Percentiles rank a stretch among this genome's conserved stretches.
phyloP scores from a whole-genome alignment of 2,113 vertebrate genomes.

The Megaceryle torquata region DNA sequence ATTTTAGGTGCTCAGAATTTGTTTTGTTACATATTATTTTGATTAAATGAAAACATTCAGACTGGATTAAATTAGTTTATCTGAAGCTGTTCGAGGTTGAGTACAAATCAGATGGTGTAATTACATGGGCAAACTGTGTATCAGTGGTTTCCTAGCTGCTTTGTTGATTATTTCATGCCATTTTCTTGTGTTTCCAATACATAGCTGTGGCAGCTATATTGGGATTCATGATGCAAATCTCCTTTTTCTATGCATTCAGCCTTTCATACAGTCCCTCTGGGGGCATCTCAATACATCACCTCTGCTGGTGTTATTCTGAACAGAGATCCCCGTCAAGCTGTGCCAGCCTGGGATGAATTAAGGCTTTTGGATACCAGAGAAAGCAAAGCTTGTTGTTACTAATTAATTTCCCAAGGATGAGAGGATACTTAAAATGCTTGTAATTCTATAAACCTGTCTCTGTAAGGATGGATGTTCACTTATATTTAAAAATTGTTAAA shows the following conservation, averaged over 20 bases:
- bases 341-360: neutral
- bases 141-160: neutral
- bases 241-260: neutral
- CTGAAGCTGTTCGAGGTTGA: neutral
- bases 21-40: constrained; percentile 69
- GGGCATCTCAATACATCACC: neutral
- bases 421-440: neutral
- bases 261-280: neutral
- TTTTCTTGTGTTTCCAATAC: neutral
- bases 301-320: neutral
- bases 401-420: neutral
- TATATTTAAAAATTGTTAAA: neutral
- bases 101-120: constrained; percentile 39
- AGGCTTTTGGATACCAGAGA: neutral
- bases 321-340: neutral
- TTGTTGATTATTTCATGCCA: neutral
- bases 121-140: neutral
- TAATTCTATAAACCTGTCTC: neutral
- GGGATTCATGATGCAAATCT: neutral
- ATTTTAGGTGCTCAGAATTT: constrained; percentile 69
- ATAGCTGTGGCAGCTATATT: neutral
- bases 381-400: neutral
- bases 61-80: constrained; percentile 44
- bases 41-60: constrained; percentile 66
- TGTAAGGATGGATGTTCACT: neutral